Evolutionary conservation across 2,113 vertebrate species (phyloP).

Genomic region (Microtus oregoni): DNA sequence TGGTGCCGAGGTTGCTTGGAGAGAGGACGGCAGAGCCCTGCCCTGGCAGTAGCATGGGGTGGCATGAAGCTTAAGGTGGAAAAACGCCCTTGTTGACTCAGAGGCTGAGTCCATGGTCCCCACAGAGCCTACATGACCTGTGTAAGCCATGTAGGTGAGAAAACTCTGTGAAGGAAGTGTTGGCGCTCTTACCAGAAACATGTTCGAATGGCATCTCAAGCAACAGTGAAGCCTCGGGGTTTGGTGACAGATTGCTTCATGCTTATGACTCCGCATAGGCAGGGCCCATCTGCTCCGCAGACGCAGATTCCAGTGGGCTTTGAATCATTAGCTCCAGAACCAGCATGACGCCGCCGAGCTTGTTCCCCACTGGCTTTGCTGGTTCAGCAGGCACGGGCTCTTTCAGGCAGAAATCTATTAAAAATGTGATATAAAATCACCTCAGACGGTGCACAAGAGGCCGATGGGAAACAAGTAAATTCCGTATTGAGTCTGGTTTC

Average conservation of each 20-base stretch:
- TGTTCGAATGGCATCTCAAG: background rate
- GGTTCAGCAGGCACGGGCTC: background rate
- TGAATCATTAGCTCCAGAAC: background rate
- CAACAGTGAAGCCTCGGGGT: background rate
- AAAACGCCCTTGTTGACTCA: fast-evolving
- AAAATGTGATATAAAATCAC: background rate
- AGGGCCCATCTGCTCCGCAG: background rate
- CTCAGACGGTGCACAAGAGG: background rate
- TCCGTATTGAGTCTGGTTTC: background rate
- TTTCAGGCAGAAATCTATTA: background rate
- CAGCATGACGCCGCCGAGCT: fast-evolving
- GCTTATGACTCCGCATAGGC: background rate
- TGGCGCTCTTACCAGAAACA: background rate
- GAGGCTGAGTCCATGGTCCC: background rate
- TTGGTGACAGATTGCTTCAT: background rate
- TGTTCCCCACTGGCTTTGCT: background rate
- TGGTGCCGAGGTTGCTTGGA: too few relatives aligned
- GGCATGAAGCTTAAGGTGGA: background rate
- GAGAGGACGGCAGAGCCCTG: background rate
- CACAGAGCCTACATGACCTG: background rate
- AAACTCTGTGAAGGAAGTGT: background rate
- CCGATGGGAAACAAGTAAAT: background rate
- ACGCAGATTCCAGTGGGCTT: background rate
- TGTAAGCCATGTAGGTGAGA: background rate
- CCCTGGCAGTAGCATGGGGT: background rate